A percentile compares a stretch with the other conserved stretches of the same genome.
Evolutionary conservation across 1,140 invertebrate genomes (phyloP).

Genomic region (Bombus ignitus): DNA sequence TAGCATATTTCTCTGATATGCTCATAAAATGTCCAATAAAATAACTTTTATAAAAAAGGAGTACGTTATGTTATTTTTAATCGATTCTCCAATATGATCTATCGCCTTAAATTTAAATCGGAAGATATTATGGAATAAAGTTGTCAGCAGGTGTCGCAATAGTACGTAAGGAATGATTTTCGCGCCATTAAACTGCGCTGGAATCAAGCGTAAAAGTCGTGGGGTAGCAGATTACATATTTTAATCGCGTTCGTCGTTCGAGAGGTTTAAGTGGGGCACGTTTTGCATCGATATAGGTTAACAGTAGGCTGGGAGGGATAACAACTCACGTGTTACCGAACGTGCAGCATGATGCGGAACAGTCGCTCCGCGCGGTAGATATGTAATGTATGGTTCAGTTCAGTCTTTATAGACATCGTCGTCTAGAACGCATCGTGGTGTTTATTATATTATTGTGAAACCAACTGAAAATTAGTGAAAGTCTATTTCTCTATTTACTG

Average conservation of each 20-base stretch:
- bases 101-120: not conserved
- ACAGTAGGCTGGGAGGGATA: slow-evolving; percentile 37
- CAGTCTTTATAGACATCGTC: slow-evolving; percentile 44
- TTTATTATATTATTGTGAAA: slow-evolving; percentile 21
- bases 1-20: slow-evolving; percentile 17
- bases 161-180: not conserved
- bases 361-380: slow-evolving; percentile 39
- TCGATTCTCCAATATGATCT: not conserved
- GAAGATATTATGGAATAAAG: not conserved
- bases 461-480: not conserved
- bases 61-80: not conserved
- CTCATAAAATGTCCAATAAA: slow-evolving; percentile 41
- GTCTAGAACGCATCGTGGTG: slow-evolving; percentile 7
- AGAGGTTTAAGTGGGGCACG: slow-evolving; percentile 38
- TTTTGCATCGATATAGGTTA: slow-evolving; percentile 54
- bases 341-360: slow-evolving; percentile 59
- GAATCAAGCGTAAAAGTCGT: not conserved
- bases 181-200: slow-evolving; percentile 9
- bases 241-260: slow-evolving; percentile 50
- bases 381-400: slow-evolving; percentile 13
- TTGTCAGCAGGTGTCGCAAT: slow-evolving; percentile 11
- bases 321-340: slow-evolving; percentile 64
- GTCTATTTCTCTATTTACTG: not conserved
- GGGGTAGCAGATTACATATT: slow-evolving; percentile 37
- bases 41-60: slow-evolving; percentile 18